Conservation (phyloP, 2,113 vertebrate genomes). For the Albula glossodonta region DNA sequence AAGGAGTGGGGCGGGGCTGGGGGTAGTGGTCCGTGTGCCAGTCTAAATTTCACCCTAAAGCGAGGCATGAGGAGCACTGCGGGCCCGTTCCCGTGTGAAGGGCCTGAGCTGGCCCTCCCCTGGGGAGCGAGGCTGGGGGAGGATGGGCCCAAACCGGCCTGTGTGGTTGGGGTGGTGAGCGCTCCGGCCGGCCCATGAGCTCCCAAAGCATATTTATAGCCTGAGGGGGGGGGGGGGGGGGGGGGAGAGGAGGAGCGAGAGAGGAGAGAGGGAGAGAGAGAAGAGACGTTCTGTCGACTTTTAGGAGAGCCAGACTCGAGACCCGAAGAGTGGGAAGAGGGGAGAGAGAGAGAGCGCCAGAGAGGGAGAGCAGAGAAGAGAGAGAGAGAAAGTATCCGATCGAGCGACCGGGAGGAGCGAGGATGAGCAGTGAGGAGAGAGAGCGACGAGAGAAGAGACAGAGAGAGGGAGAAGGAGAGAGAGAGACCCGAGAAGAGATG, state of each 20-base stretch:
- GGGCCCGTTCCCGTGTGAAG: constrained; percentile 16
- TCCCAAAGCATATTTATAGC: constrained; percentile 16
- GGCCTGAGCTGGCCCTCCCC: background rate
- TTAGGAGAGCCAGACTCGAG: too few species aligned
- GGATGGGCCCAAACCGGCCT: background rate
- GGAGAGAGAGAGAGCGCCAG: too few species aligned
- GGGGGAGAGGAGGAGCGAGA: background rate
- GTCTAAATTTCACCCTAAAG: background rate
- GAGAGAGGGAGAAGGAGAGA: too few species aligned
- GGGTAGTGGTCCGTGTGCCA: background rate
- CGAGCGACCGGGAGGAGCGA: too few species aligned
- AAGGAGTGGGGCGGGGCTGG: background rate
- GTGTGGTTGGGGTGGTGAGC: constrained; percentile 9
- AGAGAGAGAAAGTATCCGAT: too few species aligned
- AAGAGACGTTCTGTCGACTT: background rate
- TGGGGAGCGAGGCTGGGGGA: background rate
- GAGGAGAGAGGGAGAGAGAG: too few species aligned
- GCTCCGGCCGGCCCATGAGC: background rate
- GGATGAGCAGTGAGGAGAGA: too few species aligned
- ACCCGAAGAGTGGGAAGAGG: too few species aligned
- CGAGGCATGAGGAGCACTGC: background rate
- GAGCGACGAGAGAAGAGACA: too few species aligned
- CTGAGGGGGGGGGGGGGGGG: background rate
- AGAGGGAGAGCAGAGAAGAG: too few species aligned
- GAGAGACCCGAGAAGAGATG: too few species aligned